Conservation (phyloP, 2,888 invertebrate genomes). For the Pseudanteris insignis region DNA sequence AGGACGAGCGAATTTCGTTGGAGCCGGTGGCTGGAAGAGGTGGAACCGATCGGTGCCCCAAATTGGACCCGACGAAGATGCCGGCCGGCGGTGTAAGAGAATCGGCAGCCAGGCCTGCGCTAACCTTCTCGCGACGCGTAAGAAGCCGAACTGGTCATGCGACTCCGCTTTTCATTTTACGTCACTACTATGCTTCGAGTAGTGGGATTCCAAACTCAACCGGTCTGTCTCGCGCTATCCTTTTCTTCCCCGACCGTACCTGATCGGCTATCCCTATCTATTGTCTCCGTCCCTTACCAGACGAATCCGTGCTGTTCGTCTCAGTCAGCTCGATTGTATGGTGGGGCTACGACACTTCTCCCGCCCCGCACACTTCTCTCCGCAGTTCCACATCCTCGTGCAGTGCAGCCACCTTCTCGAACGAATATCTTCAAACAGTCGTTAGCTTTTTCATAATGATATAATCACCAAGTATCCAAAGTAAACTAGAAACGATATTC, state of each 20-base stretch:
- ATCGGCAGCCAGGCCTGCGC: conserved; percentile 37
- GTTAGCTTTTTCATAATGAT: conserved; percentile 4
- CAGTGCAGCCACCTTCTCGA: conserved; percentile 45
- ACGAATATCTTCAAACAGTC: conserved; percentile 18
- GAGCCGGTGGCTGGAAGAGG: conserved; percentile 13
- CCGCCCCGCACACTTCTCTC: conserved; percentile 22
- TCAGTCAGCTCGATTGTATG: conserved; percentile 5
- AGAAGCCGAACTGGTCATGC: conserved; percentile 56
- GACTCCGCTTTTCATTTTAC: conserved; percentile 51
- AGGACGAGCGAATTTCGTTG: neutral
- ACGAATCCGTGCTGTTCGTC: conserved; percentile 1
- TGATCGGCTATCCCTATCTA: conserved; percentile 15
- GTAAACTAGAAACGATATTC: too few relatives aligned
- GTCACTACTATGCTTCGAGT: conserved; percentile 54
- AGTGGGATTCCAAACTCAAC: conserved; percentile 56
- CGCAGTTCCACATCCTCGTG: conserved; percentile 21
- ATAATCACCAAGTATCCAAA: too few relatives aligned
- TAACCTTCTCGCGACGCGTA: conserved; percentile 44
- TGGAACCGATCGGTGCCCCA: conserved; percentile 22
- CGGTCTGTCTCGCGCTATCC: conserved; percentile 45
- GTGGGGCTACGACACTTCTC: conserved; percentile 27
- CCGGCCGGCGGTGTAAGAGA: conserved; percentile 42
- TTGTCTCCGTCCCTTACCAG: conserved; percentile 7
- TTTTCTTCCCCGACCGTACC: conserved; percentile 2
- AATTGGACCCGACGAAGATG: conserved; percentile 32